Evolutionary conservation across 2,113 vertebrate species (phyloP).

Genomic region (Tor tambroides): DNA sequence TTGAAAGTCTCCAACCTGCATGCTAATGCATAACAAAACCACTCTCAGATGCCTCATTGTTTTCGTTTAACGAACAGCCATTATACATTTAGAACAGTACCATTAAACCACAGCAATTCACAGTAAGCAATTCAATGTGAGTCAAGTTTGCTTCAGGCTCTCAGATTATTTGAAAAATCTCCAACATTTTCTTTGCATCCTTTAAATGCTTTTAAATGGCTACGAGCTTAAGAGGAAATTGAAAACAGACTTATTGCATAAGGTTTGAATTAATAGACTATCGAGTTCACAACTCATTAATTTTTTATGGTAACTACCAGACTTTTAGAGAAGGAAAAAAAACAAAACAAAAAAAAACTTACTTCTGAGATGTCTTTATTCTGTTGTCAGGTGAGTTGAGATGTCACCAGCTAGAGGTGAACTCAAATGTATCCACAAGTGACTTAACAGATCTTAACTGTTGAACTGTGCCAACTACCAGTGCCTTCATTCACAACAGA

Average conservation of each 20-base stretch:
- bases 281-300: not conserved
- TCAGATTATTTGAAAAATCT: not conserved
- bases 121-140: not conserved
- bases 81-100: not conserved
- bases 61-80: not conserved
- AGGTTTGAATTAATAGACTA: not conserved
- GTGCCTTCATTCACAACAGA: conserved; percentile 41
- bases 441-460: conserved; percentile 16
- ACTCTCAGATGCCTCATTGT: not conserved
- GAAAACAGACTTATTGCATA: not conserved
- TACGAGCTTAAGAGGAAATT: not conserved
- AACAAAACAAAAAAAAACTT: conserved; percentile 27
- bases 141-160: not conserved
- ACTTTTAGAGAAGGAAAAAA: not conserved
- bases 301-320: not conserved
- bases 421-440: conserved; percentile 50
- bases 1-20: conserved; percentile 7
- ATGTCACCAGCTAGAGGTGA: conserved; percentile 8
- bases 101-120: not conserved
- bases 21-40: conserved; percentile 12
- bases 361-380: conserved; percentile 33
- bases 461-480: conserved; percentile 11
- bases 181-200: not conserved
- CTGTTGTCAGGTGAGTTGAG: not conserved
- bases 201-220: not conserved